Conservation (phyloP, 2,888 invertebrate genomes). For the Phaedon cochleariae region DNA sequence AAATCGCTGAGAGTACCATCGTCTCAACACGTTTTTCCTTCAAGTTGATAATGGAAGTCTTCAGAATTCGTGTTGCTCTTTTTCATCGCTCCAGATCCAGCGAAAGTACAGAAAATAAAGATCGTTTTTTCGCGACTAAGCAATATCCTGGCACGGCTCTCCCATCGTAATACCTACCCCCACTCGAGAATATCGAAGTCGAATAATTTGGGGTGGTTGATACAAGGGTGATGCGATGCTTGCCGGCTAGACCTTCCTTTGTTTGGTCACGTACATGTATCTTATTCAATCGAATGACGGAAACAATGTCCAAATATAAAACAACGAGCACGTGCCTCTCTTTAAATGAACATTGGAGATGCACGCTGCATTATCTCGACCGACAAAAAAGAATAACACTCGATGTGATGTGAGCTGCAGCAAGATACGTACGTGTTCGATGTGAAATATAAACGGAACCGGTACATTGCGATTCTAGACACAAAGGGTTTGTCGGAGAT, state of each 20-base stretch:
- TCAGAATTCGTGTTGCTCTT: not conserved
- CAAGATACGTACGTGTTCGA: slow-evolving; percentile 1
- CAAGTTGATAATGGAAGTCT: no score
- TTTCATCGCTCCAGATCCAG: not conserved
- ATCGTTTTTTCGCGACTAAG: not conserved
- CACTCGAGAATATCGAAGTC: slow-evolving; percentile 4
- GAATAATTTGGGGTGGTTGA: slow-evolving; percentile 29
- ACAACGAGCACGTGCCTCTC: slow-evolving; percentile 57
- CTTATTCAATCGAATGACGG: slow-evolving; percentile 31
- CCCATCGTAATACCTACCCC: slow-evolving; percentile 6
- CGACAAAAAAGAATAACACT: slow-evolving; percentile 4
- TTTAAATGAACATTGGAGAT: slow-evolving; percentile 59
- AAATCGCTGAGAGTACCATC: no score
- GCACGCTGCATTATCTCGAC: slow-evolving; percentile 42
- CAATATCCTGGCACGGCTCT: not conserved
- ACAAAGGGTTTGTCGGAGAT: not conserved
- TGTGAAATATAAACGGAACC: not conserved
- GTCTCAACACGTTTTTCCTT: no score
- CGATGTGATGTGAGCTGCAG: not conserved
- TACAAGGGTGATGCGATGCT: slow-evolving; percentile 39
- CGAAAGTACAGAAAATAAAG: not conserved
- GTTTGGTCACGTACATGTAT: slow-evolving; percentile 48
- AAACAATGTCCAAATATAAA: slow-evolving; percentile 33
- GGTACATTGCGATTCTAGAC: not conserved
- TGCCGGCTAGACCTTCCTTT: slow-evolving; percentile 47